Evolutionary conservation across 2,888 invertebrate species (phyloP).

Genomic region (Rhingia rostrata): DNA sequence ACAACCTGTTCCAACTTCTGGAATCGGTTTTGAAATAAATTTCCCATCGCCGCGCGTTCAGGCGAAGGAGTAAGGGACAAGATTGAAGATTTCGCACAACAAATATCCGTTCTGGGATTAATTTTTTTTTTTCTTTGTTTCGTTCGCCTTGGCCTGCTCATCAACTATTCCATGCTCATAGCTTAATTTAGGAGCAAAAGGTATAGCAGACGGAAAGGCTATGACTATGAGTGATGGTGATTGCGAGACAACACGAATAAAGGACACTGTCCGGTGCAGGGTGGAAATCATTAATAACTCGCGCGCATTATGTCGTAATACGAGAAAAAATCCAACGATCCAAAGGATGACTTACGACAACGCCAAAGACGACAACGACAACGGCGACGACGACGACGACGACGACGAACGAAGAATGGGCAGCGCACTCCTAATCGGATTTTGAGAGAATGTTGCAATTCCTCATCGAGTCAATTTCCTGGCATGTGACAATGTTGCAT

Average conservation of each 20-base stretch:
- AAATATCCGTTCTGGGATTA: slow-evolving; percentile 69
- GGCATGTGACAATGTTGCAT: slow-evolving; percentile 63
- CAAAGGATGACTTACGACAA: slow-evolving; percentile 24
- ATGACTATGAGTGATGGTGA: slow-evolving; percentile 74
- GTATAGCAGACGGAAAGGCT: slow-evolving; percentile 57
- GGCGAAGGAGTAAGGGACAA: slow-evolving; percentile 24
- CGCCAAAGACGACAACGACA: background rate
- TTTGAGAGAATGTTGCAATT: slow-evolving; percentile 69
- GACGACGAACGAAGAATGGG: slow-evolving; percentile 17
- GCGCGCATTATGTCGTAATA: slow-evolving; percentile 71
- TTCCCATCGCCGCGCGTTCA: slow-evolving; percentile 22
- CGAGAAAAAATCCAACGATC: slow-evolving; percentile 43
- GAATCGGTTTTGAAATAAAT: slow-evolving; percentile 23
- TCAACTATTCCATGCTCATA: slow-evolving; percentile 76
- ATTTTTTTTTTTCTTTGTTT: background rate
- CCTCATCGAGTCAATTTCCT: slow-evolving; percentile 73
- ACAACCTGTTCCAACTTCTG: slow-evolving; percentile 62
- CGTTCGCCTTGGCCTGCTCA: slow-evolving; percentile 11
- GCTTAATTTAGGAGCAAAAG: slow-evolving; percentile 71
- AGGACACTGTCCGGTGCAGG: slow-evolving; percentile 63
- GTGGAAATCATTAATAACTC: slow-evolving; percentile 69
- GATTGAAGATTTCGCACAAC: slow-evolving; percentile 67
- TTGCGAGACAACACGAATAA: slow-evolving; percentile 72
- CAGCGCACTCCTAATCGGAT: slow-evolving; percentile 56
- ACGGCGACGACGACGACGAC: background rate